Evolutionary conservation across 2,888 invertebrate genomes (phyloP).

Genomic region (Synergus itoensis): DNA sequence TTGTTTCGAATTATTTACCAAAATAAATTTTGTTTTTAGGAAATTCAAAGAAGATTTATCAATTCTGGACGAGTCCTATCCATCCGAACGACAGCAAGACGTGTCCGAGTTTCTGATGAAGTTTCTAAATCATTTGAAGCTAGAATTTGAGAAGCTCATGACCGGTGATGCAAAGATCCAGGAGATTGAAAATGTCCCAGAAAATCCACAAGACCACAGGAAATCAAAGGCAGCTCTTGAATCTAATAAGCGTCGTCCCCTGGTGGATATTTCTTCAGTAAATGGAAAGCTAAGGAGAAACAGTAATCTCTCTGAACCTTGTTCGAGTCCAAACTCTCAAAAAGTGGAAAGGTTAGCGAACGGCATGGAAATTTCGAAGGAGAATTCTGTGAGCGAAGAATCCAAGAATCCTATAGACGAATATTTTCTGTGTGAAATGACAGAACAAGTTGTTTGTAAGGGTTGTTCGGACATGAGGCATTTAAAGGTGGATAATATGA

Average conservation of each 20-base stretch:
- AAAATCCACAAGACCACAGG: conserved; percentile 59
- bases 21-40: conserved; percentile 45
- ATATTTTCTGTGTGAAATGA: conserved; percentile 66
- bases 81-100: conserved; percentile 71
- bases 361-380: conserved; percentile 8
- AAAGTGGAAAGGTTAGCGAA: conserved; percentile 33
- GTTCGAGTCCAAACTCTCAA: conserved; percentile 43
- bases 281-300: conserved; percentile 47
- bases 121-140: conserved; percentile 68
- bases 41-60: conserved; percentile 67
- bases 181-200: conserved; percentile 64
- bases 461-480: conserved; percentile 65
- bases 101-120: conserved; percentile 72
- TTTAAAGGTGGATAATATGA: conserved; percentile 67
- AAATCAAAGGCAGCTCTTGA: conserved; percentile 50
- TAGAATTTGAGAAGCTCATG: conserved; percentile 63
- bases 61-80: conserved; percentile 66
- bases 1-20: background rate
- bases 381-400: conserved; percentile 32
- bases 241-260: conserved; percentile 60
- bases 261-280: conserved; percentile 61
- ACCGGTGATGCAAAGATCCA: conserved; percentile 49
- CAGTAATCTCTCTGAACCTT: conserved; percentile 47
- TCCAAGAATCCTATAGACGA: conserved; percentile 66
- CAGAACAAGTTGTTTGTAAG: conserved; percentile 67